A percentile compares a stretch with the other conserved stretches of the same genome.
These are phyloP conservation scores for Hermaeophaga mercurialis DNA, from an alignment of 2,888 invertebrate species.

Conservation along the genomic window DNA sequence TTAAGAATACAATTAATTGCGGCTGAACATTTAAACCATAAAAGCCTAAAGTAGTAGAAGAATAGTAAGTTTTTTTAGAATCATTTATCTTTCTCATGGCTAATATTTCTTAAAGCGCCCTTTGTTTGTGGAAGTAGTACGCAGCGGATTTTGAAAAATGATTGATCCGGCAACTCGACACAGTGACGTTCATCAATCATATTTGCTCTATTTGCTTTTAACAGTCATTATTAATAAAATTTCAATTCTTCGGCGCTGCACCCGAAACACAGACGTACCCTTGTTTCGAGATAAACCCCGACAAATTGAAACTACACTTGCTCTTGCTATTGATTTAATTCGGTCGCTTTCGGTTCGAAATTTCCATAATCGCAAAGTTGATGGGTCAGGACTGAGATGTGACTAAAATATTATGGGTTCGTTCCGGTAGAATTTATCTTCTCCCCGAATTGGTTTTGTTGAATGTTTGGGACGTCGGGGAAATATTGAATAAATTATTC, in stretches of 20 bases:
- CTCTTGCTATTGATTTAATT: constrained; percentile 20
- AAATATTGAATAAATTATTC: constrained; percentile 21
- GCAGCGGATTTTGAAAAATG: too few relatives aligned
- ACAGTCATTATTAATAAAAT: constrained; percentile 28
- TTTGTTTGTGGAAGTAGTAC: too few relatives aligned
- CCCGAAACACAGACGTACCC: constrained; percentile 13
- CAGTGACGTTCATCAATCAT: constrained; percentile 26
- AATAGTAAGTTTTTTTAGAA: too few relatives aligned
- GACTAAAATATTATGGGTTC: constrained; percentile 24
- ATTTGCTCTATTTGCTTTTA: constrained; percentile 19
- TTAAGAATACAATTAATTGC: too few relatives aligned
- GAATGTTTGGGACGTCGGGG: constrained; percentile 14
- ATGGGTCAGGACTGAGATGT: constrained; percentile 20
- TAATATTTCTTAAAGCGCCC: too few relatives aligned
- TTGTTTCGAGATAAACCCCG: constrained; percentile 16
- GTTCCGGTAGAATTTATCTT: constrained; percentile 18
- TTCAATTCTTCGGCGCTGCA: constrained; percentile 14
- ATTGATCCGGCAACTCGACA: too few relatives aligned
- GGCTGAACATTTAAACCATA: too few relatives aligned
- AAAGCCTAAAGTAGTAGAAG: too few relatives aligned
- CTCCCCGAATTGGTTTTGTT: constrained; percentile 15
- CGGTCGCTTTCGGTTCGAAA: constrained; percentile 14
- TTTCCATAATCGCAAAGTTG: constrained; percentile 21
- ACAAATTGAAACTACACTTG: constrained; percentile 27
- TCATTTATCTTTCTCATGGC: too few relatives aligned